Evolutionary conservation across 2,888 invertebrate genomes (phyloP).

Genomic region (Plusia festucae): DNA sequence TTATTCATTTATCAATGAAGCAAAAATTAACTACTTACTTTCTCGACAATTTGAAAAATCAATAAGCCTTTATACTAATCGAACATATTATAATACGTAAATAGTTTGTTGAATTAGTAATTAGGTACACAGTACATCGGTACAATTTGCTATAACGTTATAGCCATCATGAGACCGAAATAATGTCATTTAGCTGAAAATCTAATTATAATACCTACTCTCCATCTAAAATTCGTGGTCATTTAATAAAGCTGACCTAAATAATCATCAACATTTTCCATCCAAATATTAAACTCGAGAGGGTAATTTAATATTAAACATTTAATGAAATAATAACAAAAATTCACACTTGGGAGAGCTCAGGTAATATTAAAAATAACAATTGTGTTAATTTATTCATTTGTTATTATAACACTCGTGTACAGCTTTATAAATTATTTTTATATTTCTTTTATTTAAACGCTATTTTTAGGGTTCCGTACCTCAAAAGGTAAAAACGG

Average conservation of each 20-base stretch:
- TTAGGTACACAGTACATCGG: too few relatives aligned
- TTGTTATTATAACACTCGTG: neutral
- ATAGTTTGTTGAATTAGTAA: too few relatives aligned
- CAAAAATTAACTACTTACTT: too few relatives aligned
- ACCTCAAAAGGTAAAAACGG: too few relatives aligned
- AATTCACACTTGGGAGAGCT: conserved; percentile 14
- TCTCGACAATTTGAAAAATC: too few relatives aligned
- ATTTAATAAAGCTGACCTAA: conserved; percentile 34
- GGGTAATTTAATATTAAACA: conserved; percentile 31
- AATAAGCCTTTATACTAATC: too few relatives aligned
- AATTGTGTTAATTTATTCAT: conserved; percentile 6
- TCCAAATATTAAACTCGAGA: conserved; percentile 31
- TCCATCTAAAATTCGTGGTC: conserved; percentile 8
- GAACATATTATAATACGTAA: too few relatives aligned
- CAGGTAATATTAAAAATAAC: conserved; percentile 15
- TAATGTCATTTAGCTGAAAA: conserved; percentile 19
- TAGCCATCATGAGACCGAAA: neutral
- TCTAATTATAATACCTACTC: conserved; percentile 14
- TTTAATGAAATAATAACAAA: conserved; percentile 35
- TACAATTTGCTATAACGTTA: too few relatives aligned
- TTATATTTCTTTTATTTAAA: too few relatives aligned
- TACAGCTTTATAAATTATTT: too few relatives aligned
- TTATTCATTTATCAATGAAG: too few relatives aligned
- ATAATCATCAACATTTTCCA: conserved; percentile 40
- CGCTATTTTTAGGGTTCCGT: too few relatives aligned